phyloP scores from a whole-genome alignment of 2,113 vertebrate species.

The Petrocephalus zakoni region DNA sequence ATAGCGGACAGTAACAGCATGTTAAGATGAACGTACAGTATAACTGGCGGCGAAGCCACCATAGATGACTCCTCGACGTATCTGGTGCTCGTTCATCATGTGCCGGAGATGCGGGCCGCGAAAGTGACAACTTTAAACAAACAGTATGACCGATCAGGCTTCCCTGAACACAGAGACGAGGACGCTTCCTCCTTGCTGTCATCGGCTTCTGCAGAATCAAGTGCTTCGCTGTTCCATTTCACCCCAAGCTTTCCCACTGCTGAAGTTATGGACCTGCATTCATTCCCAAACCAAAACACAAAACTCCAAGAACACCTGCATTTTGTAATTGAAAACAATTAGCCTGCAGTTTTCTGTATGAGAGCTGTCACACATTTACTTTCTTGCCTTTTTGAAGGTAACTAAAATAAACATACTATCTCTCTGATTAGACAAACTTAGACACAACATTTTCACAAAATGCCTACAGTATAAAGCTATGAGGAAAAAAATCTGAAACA shows the following conservation, averaged over 20 bases:
- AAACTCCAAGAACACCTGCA: neutral
- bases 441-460: neutral
- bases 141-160: constrained; percentile 10
- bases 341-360: neutral
- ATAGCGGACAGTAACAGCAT: neutral
- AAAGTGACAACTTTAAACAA: constrained; percentile 17
- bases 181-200: constrained; percentile 9
- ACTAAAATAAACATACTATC: neutral
- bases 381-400: neutral
- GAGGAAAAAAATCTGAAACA: neutral
- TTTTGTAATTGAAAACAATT: neutral
- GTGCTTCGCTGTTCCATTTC: neutral
- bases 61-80: neutral
- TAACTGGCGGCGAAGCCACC: neutral
- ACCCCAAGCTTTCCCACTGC: neutral
- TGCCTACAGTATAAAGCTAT: neutral
- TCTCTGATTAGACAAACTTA: neutral
- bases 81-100: neutral
- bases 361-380: neutral
- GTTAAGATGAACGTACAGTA: neutral
- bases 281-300: neutral
- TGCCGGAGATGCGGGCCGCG: neutral
- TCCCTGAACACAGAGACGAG: neutral
- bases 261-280: neutral
- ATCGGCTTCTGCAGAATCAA: neutral